Base-by-base conservation (phyloP, 2,888 invertebrate species). In the Melanostoma scalare region DNA sequence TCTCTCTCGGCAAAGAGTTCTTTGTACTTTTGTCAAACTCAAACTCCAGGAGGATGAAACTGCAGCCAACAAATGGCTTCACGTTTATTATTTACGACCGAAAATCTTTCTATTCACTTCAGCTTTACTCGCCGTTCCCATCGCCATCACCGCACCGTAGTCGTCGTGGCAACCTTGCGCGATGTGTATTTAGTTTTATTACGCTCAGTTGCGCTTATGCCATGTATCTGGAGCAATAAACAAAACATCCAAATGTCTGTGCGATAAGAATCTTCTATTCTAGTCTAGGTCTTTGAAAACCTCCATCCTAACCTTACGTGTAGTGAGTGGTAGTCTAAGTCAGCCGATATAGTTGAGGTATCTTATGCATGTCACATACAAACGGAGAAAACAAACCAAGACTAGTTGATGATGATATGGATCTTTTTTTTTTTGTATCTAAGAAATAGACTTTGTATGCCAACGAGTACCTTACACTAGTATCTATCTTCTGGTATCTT, bases 81-180 rank as follows among this genome's bases (percentile, higher is more conserved):
- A 84, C 79, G 84, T 84, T 84, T 84, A 84, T 84, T 84, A 84
- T 84, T 84, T 84, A 84, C 84, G 84, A 84, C 79, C 71, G 52
- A 84, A 79, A 79, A 71, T 55, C 55, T 67, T 65, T 68, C 30
- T 42, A 42, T 52, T 55, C 75, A 30, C 46, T 65, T 9, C 58
- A 36, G 9, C 71, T 42, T 44, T 6, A 6, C 52, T 53, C 33
- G 10, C 38, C n/a, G 35, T 48, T 8, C 3, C 52, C 6, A 31
- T n/a, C 4, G 3, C 8, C 33, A 4, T 5, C 1, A 36, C 31
- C 5, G 42, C 3, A 1, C 9, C 6, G 36, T 36, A 35, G 31
- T 35, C 3, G 10, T 50, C 40, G 5, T 61, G 0, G 61, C 71
- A 74, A 69, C 74, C 79, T 79, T 78, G 78, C 65, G 84, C 48